These are phyloP conservation scores for Dinothrombium tinctorium DNA, from an alignment of 1,140 invertebrate genomes.

Conservation along the genomic window DNA sequence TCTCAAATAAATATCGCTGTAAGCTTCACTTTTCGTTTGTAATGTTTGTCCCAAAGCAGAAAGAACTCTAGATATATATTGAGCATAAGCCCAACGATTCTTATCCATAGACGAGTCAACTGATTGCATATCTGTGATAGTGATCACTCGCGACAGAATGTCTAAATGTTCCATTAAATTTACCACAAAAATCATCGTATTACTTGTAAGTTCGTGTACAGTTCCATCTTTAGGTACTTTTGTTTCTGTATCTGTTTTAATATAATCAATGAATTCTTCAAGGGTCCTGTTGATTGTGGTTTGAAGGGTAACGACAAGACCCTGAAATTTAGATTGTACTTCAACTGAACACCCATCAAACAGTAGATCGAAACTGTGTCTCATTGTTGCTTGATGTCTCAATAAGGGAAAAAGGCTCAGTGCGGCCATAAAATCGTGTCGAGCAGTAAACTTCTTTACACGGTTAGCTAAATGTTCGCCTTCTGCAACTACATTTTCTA, in stretches of 20 bases:
- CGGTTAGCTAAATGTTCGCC: constrained; percentile 32
- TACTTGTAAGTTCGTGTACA: constrained; percentile 79
- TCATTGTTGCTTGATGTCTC: constrained; percentile 48
- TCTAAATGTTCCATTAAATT: constrained; percentile 32
- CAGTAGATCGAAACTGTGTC: constrained; percentile 57
- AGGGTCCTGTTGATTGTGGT: constrained; percentile 56
- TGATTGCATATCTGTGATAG: constrained; percentile 13
- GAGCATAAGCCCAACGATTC: constrained; percentile 15
- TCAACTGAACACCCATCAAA: constrained; percentile 26
- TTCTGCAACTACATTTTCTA: constrained; percentile 58
- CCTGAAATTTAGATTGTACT: constrained; percentile 27
- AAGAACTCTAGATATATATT: constrained; percentile 32
- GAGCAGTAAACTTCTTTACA: constrained; percentile 42
- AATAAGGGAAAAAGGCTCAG: constrained; percentile 62
- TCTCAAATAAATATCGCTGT: constrained; percentile 50
- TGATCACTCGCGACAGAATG: constrained; percentile 14
- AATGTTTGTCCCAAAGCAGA: constrained; percentile 58
- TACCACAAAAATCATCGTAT: constrained; percentile 65
- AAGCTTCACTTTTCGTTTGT: constrained; percentile 45
- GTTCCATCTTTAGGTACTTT: constrained; percentile 80
- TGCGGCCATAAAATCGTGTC: constrained; percentile 57
- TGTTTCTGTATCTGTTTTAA: constrained; percentile 53
- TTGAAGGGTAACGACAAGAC: constrained; percentile 45
- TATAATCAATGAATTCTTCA: constrained; percentile 75
- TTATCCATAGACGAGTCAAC: constrained; percentile 13